Percentiles rank a stretch among this genome's conserved stretches.
Evolutionary conservation across 2,113 vertebrate species (phyloP).

Genomic region (Xiphorhynchus elegans): DNA sequence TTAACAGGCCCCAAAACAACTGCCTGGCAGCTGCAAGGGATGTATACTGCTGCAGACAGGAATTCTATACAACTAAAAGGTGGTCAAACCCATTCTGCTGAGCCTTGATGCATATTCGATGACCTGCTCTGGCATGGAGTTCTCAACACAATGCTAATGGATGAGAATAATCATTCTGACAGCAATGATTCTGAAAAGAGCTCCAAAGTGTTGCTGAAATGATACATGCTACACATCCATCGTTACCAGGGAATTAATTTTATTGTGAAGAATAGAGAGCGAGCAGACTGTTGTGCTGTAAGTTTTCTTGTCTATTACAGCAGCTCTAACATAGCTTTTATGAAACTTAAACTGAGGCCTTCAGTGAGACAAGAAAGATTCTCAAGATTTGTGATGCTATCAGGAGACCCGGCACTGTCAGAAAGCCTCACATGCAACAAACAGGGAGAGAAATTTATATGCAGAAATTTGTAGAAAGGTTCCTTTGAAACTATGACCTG

Average conservation of each 20-base stretch:
- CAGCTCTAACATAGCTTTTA: neutral
- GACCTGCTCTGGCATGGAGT: neutral
- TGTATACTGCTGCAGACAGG: neutral
- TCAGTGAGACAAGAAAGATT: neutral
- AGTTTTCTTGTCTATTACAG: conserved; percentile 23
- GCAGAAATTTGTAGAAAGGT: neutral
- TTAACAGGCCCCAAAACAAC: neutral
- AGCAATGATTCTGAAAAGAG: conserved; percentile 6
- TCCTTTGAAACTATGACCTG: conserved; percentile 9
- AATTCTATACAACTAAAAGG: neutral
- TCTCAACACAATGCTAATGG: neutral
- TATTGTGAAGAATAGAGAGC: neutral
- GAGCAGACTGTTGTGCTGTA: neutral
- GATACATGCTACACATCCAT: conserved; percentile 17
- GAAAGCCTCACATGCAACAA: neutral
- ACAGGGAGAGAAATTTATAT: neutral
- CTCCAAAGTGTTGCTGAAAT: conserved; percentile 31
- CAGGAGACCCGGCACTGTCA: neutral
- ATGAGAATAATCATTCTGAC: conserved; percentile 49
- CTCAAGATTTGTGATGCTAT: conserved; percentile 1
- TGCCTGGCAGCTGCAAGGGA: neutral
- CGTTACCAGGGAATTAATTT: conserved; percentile 25
- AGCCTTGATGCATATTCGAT: neutral
- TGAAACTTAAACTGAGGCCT: conserved; percentile 7
- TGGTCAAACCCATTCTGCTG: neutral